A percentile compares a stretch with the other conserved stretches of the same genome.
Evolutionary conservation across 2,888 invertebrate genomes (phyloP).

Genomic region (Capitulum mitella): DNA sequence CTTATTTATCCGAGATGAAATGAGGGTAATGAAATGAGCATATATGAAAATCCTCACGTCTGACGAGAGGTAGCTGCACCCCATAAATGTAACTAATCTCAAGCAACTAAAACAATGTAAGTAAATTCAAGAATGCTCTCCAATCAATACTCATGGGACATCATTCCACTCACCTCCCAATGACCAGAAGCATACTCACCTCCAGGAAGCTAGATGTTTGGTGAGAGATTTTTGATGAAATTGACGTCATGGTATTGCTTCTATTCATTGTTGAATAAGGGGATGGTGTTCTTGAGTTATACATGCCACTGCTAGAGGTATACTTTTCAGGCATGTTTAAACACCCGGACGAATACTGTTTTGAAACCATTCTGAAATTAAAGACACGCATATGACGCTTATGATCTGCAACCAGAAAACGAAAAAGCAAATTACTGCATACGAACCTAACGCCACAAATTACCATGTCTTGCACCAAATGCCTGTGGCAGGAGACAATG

Average conservation of each 20-base stretch:
- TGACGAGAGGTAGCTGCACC: too few species aligned
- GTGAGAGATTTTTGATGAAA: conserved; percentile 5
- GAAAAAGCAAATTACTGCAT: too few species aligned
- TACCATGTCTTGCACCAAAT: too few species aligned
- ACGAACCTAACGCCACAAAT: too few species aligned
- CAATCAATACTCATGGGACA: too few species aligned
- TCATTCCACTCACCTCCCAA: too few species aligned
- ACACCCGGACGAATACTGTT: too few species aligned
- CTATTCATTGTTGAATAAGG: not conserved
- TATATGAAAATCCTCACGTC: not conserved
- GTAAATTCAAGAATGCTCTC: not conserved
- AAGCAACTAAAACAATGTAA: not conserved
- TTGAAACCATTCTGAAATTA: too few species aligned
- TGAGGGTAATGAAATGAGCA: not conserved
- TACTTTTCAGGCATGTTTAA: conserved; percentile 32
- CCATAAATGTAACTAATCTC: not conserved
- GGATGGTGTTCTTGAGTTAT: not conserved
- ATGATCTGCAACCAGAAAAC: too few species aligned
- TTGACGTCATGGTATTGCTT: not conserved
- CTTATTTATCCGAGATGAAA: too few species aligned
- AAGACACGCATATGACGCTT: too few species aligned
- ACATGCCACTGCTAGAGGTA: not conserved
- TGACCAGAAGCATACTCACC: not conserved
- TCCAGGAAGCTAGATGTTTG: not conserved
- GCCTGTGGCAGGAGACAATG: too few species aligned